Evolutionary conservation across 2,113 vertebrate genomes (phyloP).

Genomic region (Vanacampus margaritifer): DNA sequence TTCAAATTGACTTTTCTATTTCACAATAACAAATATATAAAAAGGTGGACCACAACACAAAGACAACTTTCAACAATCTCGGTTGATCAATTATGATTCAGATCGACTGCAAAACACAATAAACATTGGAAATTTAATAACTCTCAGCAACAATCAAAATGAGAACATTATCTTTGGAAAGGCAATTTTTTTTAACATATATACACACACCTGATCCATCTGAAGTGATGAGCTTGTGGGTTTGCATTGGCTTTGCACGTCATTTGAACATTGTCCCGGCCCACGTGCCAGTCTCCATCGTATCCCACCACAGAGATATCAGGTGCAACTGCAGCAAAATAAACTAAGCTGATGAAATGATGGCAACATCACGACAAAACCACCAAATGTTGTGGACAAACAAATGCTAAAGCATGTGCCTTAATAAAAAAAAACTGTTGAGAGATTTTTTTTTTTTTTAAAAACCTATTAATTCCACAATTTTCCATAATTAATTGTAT

Average conservation of each 20-base stretch:
- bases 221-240: slow-evolving; percentile 81
- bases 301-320: slow-evolving; percentile 92
- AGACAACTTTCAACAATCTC: not conserved
- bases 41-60: not conserved
- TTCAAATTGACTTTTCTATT: not conserved
- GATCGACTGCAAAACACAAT: not conserved
- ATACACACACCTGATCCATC: slow-evolving; percentile 73
- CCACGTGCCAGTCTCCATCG: slow-evolving; percentile 93
- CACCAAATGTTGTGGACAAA: not conserved
- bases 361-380: not conserved
- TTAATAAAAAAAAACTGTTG: too few relatives aligned
- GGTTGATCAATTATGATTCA: not conserved
- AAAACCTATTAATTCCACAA: too few relatives aligned
- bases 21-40: not conserved
- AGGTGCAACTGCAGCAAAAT: slow-evolving; percentile 80
- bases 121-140: not conserved
- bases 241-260: slow-evolving; percentile 94
- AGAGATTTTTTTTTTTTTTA: too few relatives aligned
- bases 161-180: not conserved
- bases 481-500: too few relatives aligned
- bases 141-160: not conserved
- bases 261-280: slow-evolving; percentile 88
- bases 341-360: not conserved
- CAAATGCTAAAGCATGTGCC: too few relatives aligned
- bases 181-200: not conserved